These are phyloP conservation scores for Melanostoma mellinum DNA, from an alignment of 2,888 invertebrate genomes.

Conservation along the genomic window DNA sequence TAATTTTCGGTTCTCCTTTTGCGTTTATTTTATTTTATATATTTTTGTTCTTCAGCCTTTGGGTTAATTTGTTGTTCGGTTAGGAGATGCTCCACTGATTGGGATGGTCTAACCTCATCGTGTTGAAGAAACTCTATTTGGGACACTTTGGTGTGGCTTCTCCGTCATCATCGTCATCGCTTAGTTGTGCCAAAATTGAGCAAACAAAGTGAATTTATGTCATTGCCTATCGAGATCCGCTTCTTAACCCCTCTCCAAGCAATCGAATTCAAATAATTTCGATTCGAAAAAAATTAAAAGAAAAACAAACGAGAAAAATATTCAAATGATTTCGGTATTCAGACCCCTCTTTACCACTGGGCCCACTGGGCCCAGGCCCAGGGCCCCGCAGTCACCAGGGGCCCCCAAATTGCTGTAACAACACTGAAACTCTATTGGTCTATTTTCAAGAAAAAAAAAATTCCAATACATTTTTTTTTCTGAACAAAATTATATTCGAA, in stretches of 20 bases:
- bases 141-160: conserved; percentile 60
- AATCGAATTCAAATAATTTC: conserved; percentile 31
- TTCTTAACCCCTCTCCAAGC: conserved; percentile 41
- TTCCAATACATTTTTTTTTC: too few species aligned
- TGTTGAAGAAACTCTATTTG: conserved; percentile 53
- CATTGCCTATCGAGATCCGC: conserved; percentile 64
- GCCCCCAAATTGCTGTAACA: too few species aligned
- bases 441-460: too few species aligned
- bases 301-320: conserved; percentile 4
- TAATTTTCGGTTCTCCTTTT: conserved; percentile 73
- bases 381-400: too few species aligned
- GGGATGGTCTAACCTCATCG: conserved; percentile 34
- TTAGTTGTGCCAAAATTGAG: conserved; percentile 37
- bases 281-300: background rate
- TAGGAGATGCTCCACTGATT: conserved; percentile 63
- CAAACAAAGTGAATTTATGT: conserved; percentile 71
- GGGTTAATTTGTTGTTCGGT: conserved; percentile 70
- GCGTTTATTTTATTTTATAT: conserved; percentile 13
- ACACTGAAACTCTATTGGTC: too few species aligned
- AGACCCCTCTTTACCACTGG: too few species aligned
- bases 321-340: conserved; percentile 10
- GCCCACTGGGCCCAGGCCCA: too few species aligned
- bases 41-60: conserved; percentile 38
- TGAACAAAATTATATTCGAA: too few species aligned
- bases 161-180: conserved; percentile 54